These are phyloP conservation scores for Synanthedon myopaeformis DNA, from an alignment of 2,888 invertebrate genomes.

Conservation along the genomic window DNA sequence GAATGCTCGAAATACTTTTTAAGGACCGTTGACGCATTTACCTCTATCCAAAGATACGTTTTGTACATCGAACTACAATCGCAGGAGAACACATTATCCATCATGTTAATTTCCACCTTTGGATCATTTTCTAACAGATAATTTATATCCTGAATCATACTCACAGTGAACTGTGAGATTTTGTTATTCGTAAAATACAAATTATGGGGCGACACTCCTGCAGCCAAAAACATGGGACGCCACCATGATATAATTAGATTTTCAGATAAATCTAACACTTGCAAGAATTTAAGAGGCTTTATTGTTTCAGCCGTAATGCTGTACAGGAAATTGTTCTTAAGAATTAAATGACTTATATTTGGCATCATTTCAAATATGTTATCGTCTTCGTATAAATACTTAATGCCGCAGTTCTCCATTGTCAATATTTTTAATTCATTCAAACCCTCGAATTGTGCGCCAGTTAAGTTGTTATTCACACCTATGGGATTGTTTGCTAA, in stretches of 20 bases:
- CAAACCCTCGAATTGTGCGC: conserved; percentile 56
- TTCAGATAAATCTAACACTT: conserved; percentile 59
- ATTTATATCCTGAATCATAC: conserved; percentile 70
- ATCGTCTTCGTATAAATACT: conserved; percentile 41
- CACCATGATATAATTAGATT: conserved; percentile 69
- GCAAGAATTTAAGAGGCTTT: conserved; percentile 45
- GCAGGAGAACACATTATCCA: conserved; percentile 67
- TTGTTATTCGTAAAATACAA: conserved; percentile 65
- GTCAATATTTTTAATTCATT: conserved; percentile 55
- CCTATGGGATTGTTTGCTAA: conserved; percentile 66
- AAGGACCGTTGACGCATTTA: conserved; percentile 37
- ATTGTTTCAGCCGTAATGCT: conserved; percentile 51
- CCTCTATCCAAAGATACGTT: conserved; percentile 50
- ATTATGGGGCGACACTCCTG: conserved; percentile 44
- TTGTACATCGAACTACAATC: conserved; percentile 60
- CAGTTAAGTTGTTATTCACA: conserved; percentile 43
- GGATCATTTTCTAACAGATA: conserved; percentile 42
- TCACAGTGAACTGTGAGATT: conserved; percentile 62
- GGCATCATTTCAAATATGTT: conserved; percentile 64
- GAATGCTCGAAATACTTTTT: conserved; percentile 40
- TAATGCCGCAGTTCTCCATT: conserved; percentile 63
- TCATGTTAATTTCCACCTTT: conserved; percentile 47
- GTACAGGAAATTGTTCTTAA: conserved; percentile 59
- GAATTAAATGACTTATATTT: conserved; percentile 57
- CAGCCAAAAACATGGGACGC: conserved; percentile 52